Conservation (phyloP, 2,888 invertebrate genomes). For the Polietes domitor region DNA sequence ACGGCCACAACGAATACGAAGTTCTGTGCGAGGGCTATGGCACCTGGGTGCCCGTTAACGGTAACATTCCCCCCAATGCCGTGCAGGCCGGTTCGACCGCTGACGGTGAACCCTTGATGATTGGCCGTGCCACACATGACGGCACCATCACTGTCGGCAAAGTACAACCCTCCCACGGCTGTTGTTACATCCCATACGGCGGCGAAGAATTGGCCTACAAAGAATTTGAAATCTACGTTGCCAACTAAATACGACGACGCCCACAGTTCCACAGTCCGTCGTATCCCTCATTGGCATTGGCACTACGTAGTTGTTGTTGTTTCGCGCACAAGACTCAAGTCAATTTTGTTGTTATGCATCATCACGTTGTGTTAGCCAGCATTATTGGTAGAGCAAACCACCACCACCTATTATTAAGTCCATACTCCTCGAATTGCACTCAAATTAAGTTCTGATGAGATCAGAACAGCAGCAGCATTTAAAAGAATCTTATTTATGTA, state of each 20-base stretch:
- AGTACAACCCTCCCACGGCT: conserved; percentile 91
- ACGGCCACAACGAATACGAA: conserved; percentile 87
- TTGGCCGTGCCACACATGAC: conserved; percentile 90
- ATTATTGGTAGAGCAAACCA: not conserved
- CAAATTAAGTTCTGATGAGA: conserved; percentile 5
- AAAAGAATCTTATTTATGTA: conserved; percentile 36
- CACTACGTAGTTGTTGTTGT: not conserved
- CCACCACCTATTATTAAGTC: conserved; percentile 12
- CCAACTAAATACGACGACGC: conserved; percentile 70
- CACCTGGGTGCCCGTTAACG: conserved; percentile 86
- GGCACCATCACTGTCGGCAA: conserved; percentile 90
- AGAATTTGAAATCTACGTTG: conserved; percentile 89
- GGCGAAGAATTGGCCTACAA: conserved; percentile 90
- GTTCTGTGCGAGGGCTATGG: conserved; percentile 84
- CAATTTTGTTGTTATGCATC: conserved; percentile 22
- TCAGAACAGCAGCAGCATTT: conserved; percentile 9
- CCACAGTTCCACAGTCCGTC: not conserved
- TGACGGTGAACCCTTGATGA: conserved; percentile 89
- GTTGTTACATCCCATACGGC: conserved; percentile 91
- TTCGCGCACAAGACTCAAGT: conserved; percentile 15
- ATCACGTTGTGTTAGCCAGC: not conserved
- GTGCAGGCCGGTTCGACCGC: conserved; percentile 88
- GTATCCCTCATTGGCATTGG: not conserved
- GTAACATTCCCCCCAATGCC: conserved; percentile 88
- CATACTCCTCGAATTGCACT: conserved; percentile 34